Conservation (phyloP, 2,797 vertebrate species). For the Basileuterus tristriatus region DNA sequence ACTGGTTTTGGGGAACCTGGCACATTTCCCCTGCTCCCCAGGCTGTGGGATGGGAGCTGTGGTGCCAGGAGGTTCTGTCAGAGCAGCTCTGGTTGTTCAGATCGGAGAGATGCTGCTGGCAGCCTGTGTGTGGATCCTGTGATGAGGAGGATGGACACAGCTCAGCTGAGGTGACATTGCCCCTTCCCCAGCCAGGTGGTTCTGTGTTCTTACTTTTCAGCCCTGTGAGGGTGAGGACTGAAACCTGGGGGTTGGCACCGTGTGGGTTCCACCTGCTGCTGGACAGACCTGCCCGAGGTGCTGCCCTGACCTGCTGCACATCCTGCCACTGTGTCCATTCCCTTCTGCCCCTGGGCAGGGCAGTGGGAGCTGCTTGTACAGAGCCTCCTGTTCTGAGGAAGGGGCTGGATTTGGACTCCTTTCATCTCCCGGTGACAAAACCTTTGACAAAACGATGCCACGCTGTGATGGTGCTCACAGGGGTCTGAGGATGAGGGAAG, state of each 20-base stretch:
- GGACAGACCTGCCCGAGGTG: neutral
- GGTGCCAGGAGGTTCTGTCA: fast-evolving
- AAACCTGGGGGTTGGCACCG: neutral
- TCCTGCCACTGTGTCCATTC: neutral
- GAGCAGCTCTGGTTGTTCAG: neutral
- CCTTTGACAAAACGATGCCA: neutral
- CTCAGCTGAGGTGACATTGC: neutral
- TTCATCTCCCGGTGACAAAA: neutral
- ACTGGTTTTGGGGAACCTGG: neutral
- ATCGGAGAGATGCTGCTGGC: neutral
- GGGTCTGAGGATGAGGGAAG: too few species aligned
- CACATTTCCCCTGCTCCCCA: neutral
- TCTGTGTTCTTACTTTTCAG: neutral
- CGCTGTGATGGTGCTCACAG: too few species aligned
- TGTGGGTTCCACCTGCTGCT: neutral
- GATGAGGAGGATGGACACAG: neutral
- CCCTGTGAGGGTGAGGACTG: neutral
- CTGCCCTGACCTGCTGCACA: neutral
- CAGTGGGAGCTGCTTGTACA: neutral
- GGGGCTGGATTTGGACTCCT: neutral
- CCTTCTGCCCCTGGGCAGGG: fast-evolving
- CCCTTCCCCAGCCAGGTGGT: neutral
- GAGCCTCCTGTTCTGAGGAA: neutral
- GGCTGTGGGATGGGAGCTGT: neutral
- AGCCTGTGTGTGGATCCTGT: neutral